Percentiles rank a stretch among this genome's conserved stretches.
Conservation (phyloP, 2,888 invertebrate species). For the Ochropleura plecta region DNA sequence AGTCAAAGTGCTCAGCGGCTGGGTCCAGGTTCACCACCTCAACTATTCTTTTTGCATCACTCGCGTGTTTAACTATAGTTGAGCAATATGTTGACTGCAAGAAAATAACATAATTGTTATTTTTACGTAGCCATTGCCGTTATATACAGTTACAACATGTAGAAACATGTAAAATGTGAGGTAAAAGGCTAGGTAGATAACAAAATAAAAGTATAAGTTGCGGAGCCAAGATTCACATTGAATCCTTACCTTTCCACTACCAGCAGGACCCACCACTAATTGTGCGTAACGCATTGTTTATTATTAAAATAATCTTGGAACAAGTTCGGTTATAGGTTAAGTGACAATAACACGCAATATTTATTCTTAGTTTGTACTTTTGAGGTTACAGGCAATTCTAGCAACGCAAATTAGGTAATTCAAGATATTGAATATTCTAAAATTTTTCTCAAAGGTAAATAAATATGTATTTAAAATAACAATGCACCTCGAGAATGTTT, state of each 20-base stretch:
- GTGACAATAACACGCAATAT: conserved; percentile 12
- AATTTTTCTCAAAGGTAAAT: not conserved
- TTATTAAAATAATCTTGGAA: conserved; percentile 15
- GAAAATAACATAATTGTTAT: not conserved
- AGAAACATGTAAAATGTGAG: no score
- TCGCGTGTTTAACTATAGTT: conserved; percentile 96
- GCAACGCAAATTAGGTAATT: not conserved
- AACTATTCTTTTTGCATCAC: conserved; percentile 93
- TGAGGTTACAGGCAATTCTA: not conserved
- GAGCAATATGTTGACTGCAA: conserved; percentile 98
- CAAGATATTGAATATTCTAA: not conserved
- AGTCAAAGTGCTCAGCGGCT: conserved; percentile 98
- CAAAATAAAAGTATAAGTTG: not conserved
- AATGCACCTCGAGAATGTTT: conserved; percentile 27
- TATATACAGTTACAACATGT: not conserved
- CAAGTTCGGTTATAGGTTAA: conserved; percentile 54
- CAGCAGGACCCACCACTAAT: conserved; percentile 98
- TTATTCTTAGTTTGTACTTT: not conserved
- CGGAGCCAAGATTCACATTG: not conserved
- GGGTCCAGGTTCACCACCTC: conserved; percentile 99
- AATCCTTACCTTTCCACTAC: conserved; percentile 96
- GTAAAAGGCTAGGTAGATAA: no score
- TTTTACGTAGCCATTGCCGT: not conserved
- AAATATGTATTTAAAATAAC: not conserved
- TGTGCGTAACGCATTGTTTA: conserved; percentile 97